Evolutionary conservation across 2,888 invertebrate genomes (phyloP).

Genomic region (Sicus ferrugineus): DNA sequence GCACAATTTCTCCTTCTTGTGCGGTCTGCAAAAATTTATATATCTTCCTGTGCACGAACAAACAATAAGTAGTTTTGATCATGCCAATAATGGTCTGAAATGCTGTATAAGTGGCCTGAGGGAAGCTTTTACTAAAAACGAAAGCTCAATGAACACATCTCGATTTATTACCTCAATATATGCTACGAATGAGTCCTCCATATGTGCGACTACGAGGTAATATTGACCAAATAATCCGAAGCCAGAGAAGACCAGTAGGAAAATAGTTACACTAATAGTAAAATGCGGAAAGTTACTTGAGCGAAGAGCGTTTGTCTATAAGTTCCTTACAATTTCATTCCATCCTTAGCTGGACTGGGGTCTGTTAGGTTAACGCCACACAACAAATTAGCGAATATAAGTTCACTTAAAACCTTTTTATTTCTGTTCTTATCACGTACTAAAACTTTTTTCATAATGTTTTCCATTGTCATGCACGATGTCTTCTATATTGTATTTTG

Average conservation of each 20-base stretch:
- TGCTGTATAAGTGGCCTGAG: constrained; percentile 21
- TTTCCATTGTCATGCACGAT: no score
- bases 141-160: background rate
- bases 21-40: constrained; percentile 29
- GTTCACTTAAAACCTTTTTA: constrained; percentile 17
- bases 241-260: background rate
- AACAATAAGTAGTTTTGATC: constrained; percentile 33
- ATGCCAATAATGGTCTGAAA: constrained; percentile 35
- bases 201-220: background rate
- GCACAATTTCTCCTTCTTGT: constrained; percentile 30
- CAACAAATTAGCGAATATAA: background rate
- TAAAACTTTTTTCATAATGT: constrained; percentile 35
- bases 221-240: constrained; percentile 25
- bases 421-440: constrained; percentile 35
- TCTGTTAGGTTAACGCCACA: constrained; percentile 5
- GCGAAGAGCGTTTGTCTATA: no score
- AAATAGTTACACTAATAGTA: constrained; percentile 1
- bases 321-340: constrained; percentile 11
- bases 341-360: constrained; percentile 11
- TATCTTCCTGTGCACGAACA: constrained; percentile 23
- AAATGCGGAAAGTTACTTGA: background rate
- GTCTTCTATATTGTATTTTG: no score
- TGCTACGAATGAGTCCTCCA: background rate
- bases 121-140: background rate
- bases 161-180: constrained; percentile 9